These are phyloP conservation scores for Barbus barbus DNA, from an alignment of 2,113 vertebrate species.

Conservation along the genomic window DNA sequence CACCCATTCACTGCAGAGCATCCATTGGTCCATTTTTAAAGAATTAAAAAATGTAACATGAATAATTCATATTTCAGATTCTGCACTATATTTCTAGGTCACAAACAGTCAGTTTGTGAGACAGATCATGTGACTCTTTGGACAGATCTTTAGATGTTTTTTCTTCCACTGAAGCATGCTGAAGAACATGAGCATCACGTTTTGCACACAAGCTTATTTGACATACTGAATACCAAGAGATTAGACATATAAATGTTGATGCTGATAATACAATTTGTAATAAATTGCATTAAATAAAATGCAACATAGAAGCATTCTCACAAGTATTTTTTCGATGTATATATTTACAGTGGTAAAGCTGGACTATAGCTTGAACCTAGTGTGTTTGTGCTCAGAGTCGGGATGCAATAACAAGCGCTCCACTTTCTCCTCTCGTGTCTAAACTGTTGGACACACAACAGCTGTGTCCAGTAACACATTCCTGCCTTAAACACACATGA, in stretches of 20 bases:
- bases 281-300: not conserved
- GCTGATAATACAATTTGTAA: not conserved
- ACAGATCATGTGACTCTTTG: not conserved
- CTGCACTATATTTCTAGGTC: not conserved
- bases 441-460: constrained; percentile 37
- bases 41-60: not conserved
- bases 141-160: not conserved
- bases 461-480: constrained; percentile 21
- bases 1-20: not conserved
- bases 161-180: not conserved
- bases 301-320: too few species aligned
- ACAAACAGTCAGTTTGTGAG: not conserved
- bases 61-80: not conserved
- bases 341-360: not conserved
- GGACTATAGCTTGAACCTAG: not conserved
- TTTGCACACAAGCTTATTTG: too few species aligned
- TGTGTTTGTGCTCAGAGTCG: constrained; percentile 7
- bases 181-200: not conserved
- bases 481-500: constrained; percentile 8
- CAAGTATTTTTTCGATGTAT: too few species aligned
- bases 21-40: not conserved
- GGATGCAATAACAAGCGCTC: constrained; percentile 24
- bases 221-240: not conserved
- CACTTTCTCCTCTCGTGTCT: constrained; percentile 24
- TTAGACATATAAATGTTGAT: not conserved